Evolutionary conservation across 2,797 vertebrate genomes (phyloP).

Genomic region (Bovichtus variegatus): DNA sequence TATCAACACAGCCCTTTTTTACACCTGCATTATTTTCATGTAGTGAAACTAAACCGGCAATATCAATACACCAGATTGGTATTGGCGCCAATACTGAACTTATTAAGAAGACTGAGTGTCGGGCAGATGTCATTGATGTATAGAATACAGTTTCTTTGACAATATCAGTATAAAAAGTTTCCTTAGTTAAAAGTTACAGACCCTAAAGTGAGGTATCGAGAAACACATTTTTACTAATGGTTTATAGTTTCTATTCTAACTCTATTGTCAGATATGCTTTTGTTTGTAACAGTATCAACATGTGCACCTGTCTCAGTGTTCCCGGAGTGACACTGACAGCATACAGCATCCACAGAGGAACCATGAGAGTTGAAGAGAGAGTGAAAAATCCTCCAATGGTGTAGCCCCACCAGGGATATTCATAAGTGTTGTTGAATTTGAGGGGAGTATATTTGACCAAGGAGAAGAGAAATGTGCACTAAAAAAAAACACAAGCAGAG

Average conservation of each 20-base stretch:
- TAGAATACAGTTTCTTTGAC: not conserved
- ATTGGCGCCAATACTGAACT: not conserved
- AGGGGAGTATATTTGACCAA: constrained; percentile 84
- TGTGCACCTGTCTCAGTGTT: constrained; percentile 79
- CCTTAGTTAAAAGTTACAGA: not conserved
- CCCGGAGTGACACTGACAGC: constrained; percentile 80
- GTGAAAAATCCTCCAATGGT: constrained; percentile 83
- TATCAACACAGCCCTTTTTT: not conserved
- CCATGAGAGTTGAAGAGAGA: constrained; percentile 85
- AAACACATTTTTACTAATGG: not conserved
- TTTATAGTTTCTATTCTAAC: not conserved
- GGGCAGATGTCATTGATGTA: not conserved
- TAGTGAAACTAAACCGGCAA: not conserved
- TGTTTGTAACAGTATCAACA: not conserved
- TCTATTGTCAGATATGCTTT: not conserved
- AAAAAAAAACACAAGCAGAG: constrained; percentile 2
- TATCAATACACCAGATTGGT: not conserved
- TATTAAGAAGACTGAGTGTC: not conserved
- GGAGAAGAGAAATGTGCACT: constrained; percentile 85
- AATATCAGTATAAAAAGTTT: not conserved
- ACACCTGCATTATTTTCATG: not conserved
- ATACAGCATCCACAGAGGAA: constrained; percentile 86
- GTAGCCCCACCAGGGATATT: constrained; percentile 90
- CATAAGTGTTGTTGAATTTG: constrained; percentile 84
- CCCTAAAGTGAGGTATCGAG: not conserved